Percentiles rank a stretch among this genome's conserved stretches.
phyloP scores from a whole-genome alignment of 2,797 vertebrate species.

The Pseudochromis fuscus region DNA sequence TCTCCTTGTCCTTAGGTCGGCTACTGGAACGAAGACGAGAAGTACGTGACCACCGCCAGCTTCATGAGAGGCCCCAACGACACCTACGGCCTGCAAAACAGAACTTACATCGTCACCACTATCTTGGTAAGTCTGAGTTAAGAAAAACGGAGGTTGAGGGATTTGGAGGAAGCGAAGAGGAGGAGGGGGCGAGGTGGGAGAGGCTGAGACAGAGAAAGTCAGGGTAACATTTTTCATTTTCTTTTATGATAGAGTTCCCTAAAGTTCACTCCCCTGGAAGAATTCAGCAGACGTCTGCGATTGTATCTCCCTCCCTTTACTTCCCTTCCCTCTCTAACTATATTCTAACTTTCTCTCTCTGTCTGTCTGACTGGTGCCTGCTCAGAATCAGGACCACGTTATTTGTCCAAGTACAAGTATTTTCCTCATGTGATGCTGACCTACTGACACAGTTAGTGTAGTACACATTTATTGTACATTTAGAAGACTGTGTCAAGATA shows the following conservation, averaged over 20 bases:
- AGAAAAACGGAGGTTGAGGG: constrained; percentile 15
- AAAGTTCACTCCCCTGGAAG: constrained; percentile 49
- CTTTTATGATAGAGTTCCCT: constrained; percentile 58
- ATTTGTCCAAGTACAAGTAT: constrained; percentile 18
- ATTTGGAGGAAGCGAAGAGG: not conserved
- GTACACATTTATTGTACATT: constrained; percentile 5
- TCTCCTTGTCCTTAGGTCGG: constrained; percentile 87
- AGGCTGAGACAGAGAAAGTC: constrained; percentile 25
- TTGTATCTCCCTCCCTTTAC: constrained; percentile 44
- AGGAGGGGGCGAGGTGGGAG: not conserved
- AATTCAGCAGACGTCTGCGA: constrained; percentile 49
- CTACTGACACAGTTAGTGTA: not conserved
- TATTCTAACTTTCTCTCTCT: constrained; percentile 38
- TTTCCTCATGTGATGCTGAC: no score
- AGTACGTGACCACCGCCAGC: constrained; percentile 91
- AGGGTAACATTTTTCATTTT: constrained; percentile 50
- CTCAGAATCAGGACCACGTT: constrained; percentile 40
- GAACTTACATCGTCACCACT: constrained; percentile 97
- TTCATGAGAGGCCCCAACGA: constrained; percentile 91
- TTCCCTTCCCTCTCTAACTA: constrained; percentile 20
- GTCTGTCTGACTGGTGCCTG: constrained; percentile 31
- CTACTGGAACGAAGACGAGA: constrained; percentile 99
- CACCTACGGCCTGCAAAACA: constrained; percentile 92
- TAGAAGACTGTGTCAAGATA: not conserved
- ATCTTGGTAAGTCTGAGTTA: constrained; percentile 91